phyloP scores from a whole-genome alignment of 2,888 invertebrate species.

The Idaea dimidiata region DNA sequence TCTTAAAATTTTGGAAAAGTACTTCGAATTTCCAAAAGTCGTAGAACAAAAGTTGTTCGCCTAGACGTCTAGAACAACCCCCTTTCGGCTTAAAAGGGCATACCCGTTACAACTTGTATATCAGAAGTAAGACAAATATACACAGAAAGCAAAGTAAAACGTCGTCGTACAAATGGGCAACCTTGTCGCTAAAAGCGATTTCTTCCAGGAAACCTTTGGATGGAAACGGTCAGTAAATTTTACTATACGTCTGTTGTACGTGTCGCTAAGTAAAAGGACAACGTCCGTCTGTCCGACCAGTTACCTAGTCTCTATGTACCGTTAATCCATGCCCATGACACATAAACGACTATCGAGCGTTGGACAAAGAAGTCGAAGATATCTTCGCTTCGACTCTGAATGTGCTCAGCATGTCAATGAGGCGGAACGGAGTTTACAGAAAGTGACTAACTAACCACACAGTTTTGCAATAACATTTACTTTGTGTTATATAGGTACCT shows the following conservation, averaged over 20 bases:
- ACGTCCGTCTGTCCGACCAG: neutral
- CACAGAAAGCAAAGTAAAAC: too few species aligned
- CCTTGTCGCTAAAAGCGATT: too few species aligned
- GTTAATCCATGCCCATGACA: slow-evolving; percentile 44
- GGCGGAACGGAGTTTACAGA: slow-evolving; percentile 28
- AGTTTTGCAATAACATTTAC: slow-evolving; percentile 35
- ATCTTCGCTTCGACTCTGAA: slow-evolving; percentile 46
- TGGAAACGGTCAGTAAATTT: too few species aligned
- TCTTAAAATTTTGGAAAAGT: too few species aligned
- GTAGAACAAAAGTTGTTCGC: too few species aligned
- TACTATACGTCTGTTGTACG: neutral
- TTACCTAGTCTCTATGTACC: neutral
- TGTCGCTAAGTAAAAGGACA: neutral
- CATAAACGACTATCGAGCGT: slow-evolving; percentile 45
- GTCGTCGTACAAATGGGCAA: too few species aligned
- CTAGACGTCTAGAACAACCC: too few species aligned
- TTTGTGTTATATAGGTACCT: neutral
- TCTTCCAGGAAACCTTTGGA: too few species aligned
- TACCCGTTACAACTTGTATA: too few species aligned
- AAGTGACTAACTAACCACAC: slow-evolving; percentile 47
- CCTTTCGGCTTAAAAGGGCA: too few species aligned
- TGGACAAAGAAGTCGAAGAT: slow-evolving; percentile 48
- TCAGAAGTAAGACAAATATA: too few species aligned
- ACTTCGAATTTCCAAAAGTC: too few species aligned
- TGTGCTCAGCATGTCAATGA: slow-evolving; percentile 46